A percentile compares a stretch with the other conserved stretches of the same genome.
These are phyloP conservation scores for Hippolais icterina DNA, from an alignment of 2,113 vertebrate species.

Conservation along the genomic window DNA sequence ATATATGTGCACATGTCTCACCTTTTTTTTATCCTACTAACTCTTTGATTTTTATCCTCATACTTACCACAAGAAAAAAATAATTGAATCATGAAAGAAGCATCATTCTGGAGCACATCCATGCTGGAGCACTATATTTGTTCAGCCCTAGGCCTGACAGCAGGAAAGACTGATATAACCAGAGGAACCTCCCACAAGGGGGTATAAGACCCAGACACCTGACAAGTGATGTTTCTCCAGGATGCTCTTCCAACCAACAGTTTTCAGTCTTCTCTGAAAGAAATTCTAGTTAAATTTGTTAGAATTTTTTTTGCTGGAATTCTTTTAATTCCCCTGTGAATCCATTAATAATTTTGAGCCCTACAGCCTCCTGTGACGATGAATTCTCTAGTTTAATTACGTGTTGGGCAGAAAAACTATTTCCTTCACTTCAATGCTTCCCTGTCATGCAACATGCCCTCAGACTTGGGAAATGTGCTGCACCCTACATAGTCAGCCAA, in stretches of 20 bases:
- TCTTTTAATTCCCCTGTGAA: background rate
- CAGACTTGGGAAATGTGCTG: background rate
- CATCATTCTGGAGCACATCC: background rate
- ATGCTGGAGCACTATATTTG: fast-evolving
- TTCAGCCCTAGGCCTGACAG: background rate
- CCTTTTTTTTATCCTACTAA: background rate
- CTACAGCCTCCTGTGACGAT: background rate
- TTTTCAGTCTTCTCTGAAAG: background rate
- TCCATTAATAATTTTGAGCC: background rate
- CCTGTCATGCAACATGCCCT: background rate
- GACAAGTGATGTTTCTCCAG: background rate
- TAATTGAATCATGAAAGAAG: background rate
- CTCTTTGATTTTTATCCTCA: background rate
- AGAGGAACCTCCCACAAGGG: background rate
- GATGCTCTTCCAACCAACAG: background rate
- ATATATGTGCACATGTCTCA: background rate
- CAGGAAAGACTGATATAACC: background rate
- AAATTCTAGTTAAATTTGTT: background rate
- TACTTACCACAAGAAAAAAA: background rate
- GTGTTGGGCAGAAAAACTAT: background rate
- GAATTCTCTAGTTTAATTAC: background rate
- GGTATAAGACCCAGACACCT: background rate
- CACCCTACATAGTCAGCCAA: background rate
- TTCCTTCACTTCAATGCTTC: background rate
- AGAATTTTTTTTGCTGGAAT: background rate